Conservation (phyloP, 2,888 invertebrate genomes). For the Megastigmus dorsalis region DNA sequence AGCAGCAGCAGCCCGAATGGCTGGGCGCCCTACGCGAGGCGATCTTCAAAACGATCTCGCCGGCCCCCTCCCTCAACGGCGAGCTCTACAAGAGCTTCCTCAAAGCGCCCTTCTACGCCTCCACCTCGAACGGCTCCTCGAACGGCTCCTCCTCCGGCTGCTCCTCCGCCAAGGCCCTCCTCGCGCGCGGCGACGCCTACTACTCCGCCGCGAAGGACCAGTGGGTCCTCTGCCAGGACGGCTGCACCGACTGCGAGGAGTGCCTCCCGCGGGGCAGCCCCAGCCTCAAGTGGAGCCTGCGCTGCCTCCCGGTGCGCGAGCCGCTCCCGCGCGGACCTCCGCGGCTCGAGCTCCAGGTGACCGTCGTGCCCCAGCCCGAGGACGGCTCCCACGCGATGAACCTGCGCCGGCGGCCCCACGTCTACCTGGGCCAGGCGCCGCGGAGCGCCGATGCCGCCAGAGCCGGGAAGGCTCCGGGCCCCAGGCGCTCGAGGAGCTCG, state of each 20-base stretch:
- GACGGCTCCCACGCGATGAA: conserved; percentile 57
- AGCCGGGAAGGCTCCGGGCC: too few species aligned
- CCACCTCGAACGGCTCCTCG: conserved; percentile 39
- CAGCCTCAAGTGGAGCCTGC: conserved; percentile 10
- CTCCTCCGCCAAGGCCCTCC: conserved; percentile 50
- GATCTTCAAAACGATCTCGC: conserved; percentile 66
- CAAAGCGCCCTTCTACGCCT: conserved; percentile 63
- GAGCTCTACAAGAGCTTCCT: conserved; percentile 60
- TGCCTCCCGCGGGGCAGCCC: conserved; percentile 49
- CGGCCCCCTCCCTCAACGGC: conserved; percentile 56
- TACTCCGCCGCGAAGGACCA: conserved; percentile 55
- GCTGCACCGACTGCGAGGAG: conserved; percentile 60
- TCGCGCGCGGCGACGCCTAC: conserved; percentile 65
- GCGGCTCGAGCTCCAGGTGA: conserved; percentile 62
- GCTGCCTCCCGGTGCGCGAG: not conserved
- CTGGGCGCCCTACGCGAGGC: conserved; percentile 56
- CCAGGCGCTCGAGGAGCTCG: too few species aligned
- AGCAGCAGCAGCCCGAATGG: conserved; percentile 5
- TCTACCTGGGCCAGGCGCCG: too few species aligned
- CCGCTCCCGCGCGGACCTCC: not conserved
- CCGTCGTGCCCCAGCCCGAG: conserved; percentile 61
- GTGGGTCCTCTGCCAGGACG: conserved; percentile 66
- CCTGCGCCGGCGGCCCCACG: conserved; percentile 57
- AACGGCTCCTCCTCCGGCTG: conserved; percentile 49
- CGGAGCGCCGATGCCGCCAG: too few species aligned